Evolutionary conservation across 2,797 vertebrate species (phyloP).

Genomic region (Simalia tracyae): DNA sequence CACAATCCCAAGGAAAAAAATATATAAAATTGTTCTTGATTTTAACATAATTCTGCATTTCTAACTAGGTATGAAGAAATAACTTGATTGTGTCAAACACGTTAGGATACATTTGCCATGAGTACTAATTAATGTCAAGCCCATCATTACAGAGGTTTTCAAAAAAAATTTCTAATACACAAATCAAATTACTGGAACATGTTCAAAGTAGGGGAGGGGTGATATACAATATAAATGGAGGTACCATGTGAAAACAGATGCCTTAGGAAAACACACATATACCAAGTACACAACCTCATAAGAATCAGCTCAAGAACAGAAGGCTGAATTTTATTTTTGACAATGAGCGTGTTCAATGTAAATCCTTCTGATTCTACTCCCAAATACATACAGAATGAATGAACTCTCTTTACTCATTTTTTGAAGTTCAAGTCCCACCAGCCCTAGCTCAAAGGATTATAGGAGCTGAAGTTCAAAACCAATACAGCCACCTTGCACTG

Average conservation of each 20-base stretch:
- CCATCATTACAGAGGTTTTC: background rate
- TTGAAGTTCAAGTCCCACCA: no score
- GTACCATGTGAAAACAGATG: background rate
- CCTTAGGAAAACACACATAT: background rate
- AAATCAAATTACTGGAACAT: background rate
- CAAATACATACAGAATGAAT: background rate
- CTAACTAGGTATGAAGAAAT: background rate
- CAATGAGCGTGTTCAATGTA: background rate
- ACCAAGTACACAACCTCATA: background rate
- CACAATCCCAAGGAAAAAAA: conserved; percentile 3
- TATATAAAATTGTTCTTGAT: background rate
- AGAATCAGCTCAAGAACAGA: background rate
- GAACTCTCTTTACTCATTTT: background rate
- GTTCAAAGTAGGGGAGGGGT: background rate
- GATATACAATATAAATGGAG: background rate
- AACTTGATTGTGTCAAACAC: background rate
- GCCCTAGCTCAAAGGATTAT: no score
- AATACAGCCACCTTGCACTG: no score
- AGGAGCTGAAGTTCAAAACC: no score
- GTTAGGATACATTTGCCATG: background rate
- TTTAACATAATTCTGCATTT: conserved; percentile 14
- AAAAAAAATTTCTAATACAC: background rate
- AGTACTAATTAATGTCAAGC: background rate
- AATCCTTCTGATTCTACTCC: background rate
- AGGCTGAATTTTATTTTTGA: background rate